Evolutionary conservation across 1,140 invertebrate species (phyloP).

Genomic region (Euura lappo): DNA sequence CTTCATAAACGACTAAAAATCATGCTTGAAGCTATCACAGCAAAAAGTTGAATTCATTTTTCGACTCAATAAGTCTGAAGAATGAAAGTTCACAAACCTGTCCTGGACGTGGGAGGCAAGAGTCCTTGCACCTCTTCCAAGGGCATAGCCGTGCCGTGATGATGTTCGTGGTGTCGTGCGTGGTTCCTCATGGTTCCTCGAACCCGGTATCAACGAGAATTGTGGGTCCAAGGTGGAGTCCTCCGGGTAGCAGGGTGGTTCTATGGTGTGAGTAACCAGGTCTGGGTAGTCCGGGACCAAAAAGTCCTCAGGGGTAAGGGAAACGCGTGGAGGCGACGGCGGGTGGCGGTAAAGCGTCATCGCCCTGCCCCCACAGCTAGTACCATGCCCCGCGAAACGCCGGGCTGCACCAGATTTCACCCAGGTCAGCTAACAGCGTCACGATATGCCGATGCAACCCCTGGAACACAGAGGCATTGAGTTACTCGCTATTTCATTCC

Average conservation of each 20-base stretch:
- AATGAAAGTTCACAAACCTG: conserved; percentile 30
- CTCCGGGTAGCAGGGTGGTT: background rate
- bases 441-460: background rate
- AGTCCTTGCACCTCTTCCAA: conserved; percentile 52
- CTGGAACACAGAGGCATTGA: background rate
- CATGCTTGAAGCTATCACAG: no score
- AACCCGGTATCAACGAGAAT: background rate
- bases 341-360: conserved; percentile 52
- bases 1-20: no score
- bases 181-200: conserved; percentile 49
- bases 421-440: background rate
- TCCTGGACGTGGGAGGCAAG: conserved; percentile 46
- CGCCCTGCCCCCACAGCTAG: conserved; percentile 52
- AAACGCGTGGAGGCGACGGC: conserved; percentile 45
- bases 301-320: conserved; percentile 42
- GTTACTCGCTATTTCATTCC: no score
- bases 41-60: no score
- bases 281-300: conserved; percentile 30
- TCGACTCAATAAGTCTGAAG: no score
- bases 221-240: background rate
- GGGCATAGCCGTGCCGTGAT: conserved; percentile 49
- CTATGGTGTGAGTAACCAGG: conserved; percentile 10
- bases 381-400: conserved; percentile 35
- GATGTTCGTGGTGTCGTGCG: conserved; percentile 44
- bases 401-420: background rate